Conservation (phyloP, 2,888 invertebrate species). For the Caenorhabditis drosophilae region DNA sequence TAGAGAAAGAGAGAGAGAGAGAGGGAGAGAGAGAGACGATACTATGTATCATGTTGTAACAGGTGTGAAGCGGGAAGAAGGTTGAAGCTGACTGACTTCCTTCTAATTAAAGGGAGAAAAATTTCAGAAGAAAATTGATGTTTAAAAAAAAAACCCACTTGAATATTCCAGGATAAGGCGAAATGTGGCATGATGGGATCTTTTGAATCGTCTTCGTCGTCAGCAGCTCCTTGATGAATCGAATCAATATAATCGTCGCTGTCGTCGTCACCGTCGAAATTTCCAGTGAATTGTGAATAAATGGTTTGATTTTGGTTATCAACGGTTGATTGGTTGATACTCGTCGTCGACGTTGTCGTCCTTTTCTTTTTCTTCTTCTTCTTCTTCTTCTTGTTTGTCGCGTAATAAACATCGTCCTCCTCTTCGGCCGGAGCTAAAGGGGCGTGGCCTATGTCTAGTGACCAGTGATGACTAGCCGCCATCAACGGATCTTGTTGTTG, state of each 20-base stretch:
- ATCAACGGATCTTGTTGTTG: too few relatives aligned
- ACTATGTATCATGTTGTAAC: slow-evolving; percentile 9
- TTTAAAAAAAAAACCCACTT: slow-evolving; percentile 6
- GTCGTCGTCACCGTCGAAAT: too few relatives aligned
- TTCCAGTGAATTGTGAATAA: neutral
- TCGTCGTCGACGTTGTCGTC: slow-evolving; percentile 6
- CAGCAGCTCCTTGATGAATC: slow-evolving; percentile 10
- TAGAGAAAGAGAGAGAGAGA: neutral
- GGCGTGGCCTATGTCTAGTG: slow-evolving; percentile 18
- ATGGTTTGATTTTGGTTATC: neutral
- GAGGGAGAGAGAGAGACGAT: neutral
- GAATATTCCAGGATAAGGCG: slow-evolving; percentile 25
- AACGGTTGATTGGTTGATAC: slow-evolving; percentile 6
- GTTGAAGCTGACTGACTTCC: neutral
- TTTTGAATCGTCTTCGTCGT: slow-evolving; percentile 8
- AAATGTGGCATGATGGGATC: slow-evolving; percentile 9
- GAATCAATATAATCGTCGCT: slow-evolving; percentile 6
- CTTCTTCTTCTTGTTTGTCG: neutral
- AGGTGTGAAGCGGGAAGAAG: slow-evolving; percentile 16
- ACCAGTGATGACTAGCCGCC: slow-evolving; percentile 5
- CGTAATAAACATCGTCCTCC: slow-evolving; percentile 14
- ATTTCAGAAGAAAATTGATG: neutral
- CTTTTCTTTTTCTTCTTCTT: neutral
- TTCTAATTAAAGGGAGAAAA: neutral
- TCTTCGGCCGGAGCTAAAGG: slow-evolving; percentile 30